Percentiles rank a stretch among this genome's conserved stretches.
These are phyloP conservation scores for Lepidurus arcticus DNA, from an alignment of 1,140 invertebrate genomes.

Conservation along the genomic window DNA sequence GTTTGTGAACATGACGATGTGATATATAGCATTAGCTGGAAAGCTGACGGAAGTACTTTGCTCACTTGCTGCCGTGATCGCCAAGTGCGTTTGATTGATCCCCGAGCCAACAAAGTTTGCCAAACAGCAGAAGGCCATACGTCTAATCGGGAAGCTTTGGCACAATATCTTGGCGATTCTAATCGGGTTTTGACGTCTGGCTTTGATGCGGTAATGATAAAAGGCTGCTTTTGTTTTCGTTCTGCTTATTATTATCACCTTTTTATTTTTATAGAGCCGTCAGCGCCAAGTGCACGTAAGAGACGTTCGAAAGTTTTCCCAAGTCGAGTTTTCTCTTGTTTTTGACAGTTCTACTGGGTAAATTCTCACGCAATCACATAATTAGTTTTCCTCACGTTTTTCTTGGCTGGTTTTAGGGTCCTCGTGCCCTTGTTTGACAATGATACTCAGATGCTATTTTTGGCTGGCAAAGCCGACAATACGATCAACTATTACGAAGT, in stretches of 20 bases:
- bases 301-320: constrained; percentile 72
- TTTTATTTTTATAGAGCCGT: constrained; percentile 52
- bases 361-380: constrained; percentile 36
- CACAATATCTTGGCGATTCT: constrained; percentile 79
- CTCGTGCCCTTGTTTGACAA: constrained; percentile 82
- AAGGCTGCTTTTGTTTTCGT: neutral
- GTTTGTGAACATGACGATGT: constrained; percentile 73
- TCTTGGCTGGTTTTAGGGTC: constrained; percentile 51
- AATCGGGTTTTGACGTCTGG: constrained; percentile 76
- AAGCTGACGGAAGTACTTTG: constrained; percentile 62
- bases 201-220: constrained; percentile 48
- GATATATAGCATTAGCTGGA: constrained; percentile 78
- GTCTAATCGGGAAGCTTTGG: constrained; percentile 81
- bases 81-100: constrained; percentile 72
- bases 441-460: constrained; percentile 88
- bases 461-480: constrained; percentile 86
- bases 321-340: constrained; percentile 68
- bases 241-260: neutral
- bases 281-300: constrained; percentile 78
- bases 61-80: constrained; percentile 71
- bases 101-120: constrained; percentile 53
- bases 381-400: constrained; percentile 27
- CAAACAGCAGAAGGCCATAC: constrained; percentile 66
- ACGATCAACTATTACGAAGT: constrained; percentile 82
- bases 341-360: constrained; percentile 84